Evolutionary conservation across 2,888 invertebrate genomes (phyloP).

Genomic region (Heliconius cydno): DNA sequence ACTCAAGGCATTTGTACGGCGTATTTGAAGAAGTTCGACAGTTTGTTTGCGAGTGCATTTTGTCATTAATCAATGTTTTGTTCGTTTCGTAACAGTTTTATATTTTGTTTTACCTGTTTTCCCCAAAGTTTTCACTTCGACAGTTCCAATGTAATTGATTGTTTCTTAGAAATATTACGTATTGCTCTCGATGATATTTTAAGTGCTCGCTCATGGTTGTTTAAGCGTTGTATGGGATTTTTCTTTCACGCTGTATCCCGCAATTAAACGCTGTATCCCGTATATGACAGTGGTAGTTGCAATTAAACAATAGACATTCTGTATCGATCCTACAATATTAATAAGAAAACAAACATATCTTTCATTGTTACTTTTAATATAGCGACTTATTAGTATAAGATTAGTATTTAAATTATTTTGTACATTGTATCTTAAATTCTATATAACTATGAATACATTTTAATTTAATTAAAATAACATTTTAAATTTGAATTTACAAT

Average conservation of each 20-base stretch:
- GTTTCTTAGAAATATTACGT: conserved; percentile 57
- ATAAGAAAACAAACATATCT: no score
- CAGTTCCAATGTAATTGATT: conserved; percentile 79
- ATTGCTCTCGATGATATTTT: conserved; percentile 18
- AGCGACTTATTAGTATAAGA: no score
- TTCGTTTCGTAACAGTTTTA: conserved; percentile 69
- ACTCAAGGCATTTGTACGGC: conserved; percentile 79
- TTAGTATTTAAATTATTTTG: no score
- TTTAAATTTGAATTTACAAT: neutral
- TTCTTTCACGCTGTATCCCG: neutral
- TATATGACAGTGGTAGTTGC: no score
- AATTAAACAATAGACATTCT: no score
- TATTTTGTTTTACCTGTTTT: conserved; percentile 79
- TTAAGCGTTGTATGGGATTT: neutral
- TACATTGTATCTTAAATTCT: no score
- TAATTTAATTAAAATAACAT: neutral
- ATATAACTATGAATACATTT: neutral
- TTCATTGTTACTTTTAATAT: no score
- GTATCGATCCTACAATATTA: no score
- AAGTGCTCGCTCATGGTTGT: neutral
- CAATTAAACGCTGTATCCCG: neutral
- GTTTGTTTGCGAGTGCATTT: conserved; percentile 84
- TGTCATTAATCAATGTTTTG: conserved; percentile 83
- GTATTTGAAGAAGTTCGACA: conserved; percentile 84
- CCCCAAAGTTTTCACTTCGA: conserved; percentile 67